phyloP scores from a whole-genome alignment of 2,797 vertebrate genomes.

The Falco novaeseelandiae region DNA sequence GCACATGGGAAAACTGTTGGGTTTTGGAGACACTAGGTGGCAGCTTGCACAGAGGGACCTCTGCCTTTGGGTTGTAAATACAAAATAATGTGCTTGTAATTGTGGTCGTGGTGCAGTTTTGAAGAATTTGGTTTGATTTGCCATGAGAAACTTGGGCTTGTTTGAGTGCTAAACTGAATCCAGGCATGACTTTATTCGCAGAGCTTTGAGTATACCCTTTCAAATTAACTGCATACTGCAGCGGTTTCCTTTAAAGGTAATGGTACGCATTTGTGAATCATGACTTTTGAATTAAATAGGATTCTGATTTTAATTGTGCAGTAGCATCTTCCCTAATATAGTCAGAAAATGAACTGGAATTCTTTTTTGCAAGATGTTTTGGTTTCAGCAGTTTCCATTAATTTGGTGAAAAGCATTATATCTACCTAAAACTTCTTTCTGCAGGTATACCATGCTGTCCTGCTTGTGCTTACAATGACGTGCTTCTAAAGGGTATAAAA shows the following conservation, averaged over 20 bases:
- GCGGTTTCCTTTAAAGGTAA: neutral
- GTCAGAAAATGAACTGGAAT: neutral
- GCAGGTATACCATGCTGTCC: neutral
- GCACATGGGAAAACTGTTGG: neutral
- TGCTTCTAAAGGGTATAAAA: neutral
- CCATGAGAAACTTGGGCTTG: neutral
- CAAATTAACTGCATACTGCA: neutral
- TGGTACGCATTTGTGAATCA: neutral
- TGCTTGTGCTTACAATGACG: neutral
- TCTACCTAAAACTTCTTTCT: neutral
- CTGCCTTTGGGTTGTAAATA: neutral
- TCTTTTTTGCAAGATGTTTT: neutral
- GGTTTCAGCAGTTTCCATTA: neutral
- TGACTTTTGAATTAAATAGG: neutral
- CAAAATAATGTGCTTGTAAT: neutral
- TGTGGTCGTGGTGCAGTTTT: neutral
- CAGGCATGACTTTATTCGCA: neutral
- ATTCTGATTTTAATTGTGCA: neutral
- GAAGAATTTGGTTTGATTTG: neutral
- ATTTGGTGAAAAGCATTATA: neutral
- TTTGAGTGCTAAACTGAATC: neutral
- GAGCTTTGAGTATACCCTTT: neutral
- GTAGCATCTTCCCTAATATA: neutral
- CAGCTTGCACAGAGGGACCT: neutral
- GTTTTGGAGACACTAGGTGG: neutral